Base-by-base conservation (phyloP, 2,888 invertebrate genomes). In the Pristionchus fissidentatus region DNA sequence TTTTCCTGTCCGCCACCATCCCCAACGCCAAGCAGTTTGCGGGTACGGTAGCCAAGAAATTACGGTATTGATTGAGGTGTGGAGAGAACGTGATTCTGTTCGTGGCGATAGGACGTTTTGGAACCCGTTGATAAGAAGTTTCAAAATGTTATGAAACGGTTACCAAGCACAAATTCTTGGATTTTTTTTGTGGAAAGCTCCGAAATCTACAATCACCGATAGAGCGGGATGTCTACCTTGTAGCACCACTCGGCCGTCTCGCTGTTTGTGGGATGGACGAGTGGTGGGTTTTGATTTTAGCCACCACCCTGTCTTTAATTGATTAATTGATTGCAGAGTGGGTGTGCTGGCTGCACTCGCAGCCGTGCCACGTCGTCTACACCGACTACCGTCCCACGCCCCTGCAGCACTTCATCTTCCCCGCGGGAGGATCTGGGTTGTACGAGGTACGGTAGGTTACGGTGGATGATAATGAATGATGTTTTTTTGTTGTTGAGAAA, bases 341-440 rank as follows among this genome's bases (percentile, higher is more conserved):
- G 92, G 89, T 92, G 26, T 84, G 87, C 84, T 88, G 83, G 60
- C 86, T 92, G 80, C 89, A 92, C 81, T 80, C 87, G 19, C 90
- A 98, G 94, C 98, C 98, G 0, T 98, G 98, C 91, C 98, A 99
- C 93, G 98, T 99, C 55, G 97, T 99, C 49, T 99, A 98, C 93
- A 99, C 99, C 0, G 99, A 99, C 93, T 98, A 95, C 93, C 94
- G 99, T 57, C 99, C 99, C 1, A 97, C 97, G 0, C 99, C 99
- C 0, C 94, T 99, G 85, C 98, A 99, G 93, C 99, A 99, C 94
- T 99, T 97, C 92, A 95, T 99, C 85, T 99, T 96, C 93, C 98
- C 99, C 0, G 96, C 96, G 29, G 98, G 98, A 1, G 97, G 97
- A 0, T 97, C 96, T 93, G 94, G 94, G 3, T 96, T 99, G 89